Percentiles rank a stretch among this genome's conserved stretches.
Conservation (phyloP, 2,797 vertebrate species). For the Sebastes minor region DNA sequence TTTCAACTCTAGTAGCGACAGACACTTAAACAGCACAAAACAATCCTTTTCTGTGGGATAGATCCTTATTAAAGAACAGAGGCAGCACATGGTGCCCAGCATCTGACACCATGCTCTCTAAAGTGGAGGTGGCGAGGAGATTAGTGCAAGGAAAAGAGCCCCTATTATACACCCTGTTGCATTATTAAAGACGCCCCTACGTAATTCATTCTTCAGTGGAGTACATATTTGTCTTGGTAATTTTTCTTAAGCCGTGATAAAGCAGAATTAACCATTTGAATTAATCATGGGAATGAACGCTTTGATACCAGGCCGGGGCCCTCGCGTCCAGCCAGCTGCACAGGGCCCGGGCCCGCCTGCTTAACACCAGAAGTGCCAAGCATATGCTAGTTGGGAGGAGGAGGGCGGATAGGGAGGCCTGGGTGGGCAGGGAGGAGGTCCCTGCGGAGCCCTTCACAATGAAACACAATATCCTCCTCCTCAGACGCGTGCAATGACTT, state of each 20-base stretch:
- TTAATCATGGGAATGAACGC: conserved; percentile 87
- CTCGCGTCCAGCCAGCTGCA: conserved; percentile 88
- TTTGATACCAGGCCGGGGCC: conserved; percentile 77
- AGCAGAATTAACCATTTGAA: conserved; percentile 85
- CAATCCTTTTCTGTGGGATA: conserved; percentile 41
- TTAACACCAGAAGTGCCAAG: conserved; percentile 86
- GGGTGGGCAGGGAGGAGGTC: conserved; percentile 81
- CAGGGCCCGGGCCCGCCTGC: conserved; percentile 74
- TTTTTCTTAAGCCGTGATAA: conserved; percentile 81
- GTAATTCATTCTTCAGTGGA: conserved; percentile 80
- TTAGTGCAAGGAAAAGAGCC: conserved; percentile 70
- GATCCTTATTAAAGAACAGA: conserved; percentile 65
- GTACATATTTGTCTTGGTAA: conserved; percentile 88
- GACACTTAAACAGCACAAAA: conserved; percentile 29
- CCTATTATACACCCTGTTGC: conserved; percentile 79
- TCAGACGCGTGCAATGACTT: conserved; percentile 92
- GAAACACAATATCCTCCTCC: conserved; percentile 87
- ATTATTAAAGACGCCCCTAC: conserved; percentile 81
- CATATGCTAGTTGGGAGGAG: conserved; percentile 90
- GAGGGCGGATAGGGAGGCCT: conserved; percentile 73
- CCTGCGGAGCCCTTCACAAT: conserved; percentile 89
- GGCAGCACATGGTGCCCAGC: conserved; percentile 72
- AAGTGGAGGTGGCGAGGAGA: conserved; percentile 74
- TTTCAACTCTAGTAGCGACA: conserved; percentile 33
- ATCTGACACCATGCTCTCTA: conserved; percentile 69